Conservation (phyloP, 2,113 vertebrate species). For the Rutilus rutilus region DNA sequence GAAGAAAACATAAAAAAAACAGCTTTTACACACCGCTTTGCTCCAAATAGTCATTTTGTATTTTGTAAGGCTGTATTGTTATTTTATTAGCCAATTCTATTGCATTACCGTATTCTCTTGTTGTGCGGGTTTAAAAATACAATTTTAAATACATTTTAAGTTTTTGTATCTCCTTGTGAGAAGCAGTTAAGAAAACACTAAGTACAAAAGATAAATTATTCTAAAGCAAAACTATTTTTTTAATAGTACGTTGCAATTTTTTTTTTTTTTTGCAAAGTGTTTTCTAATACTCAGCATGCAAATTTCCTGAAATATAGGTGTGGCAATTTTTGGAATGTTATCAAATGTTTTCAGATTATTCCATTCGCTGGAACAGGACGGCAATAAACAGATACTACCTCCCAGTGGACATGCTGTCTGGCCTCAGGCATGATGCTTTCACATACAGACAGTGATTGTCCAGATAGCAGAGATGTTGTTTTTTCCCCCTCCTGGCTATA, state of each 20-base stretch:
- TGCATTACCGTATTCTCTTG: neutral
- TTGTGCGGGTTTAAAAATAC: neutral
- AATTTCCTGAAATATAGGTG: neutral
- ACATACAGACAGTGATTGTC: constrained; percentile 30
- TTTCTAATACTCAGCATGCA: neutral
- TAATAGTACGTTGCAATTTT: neutral
- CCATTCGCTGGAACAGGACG: neutral
- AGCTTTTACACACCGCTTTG: neutral
- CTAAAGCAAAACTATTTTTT: neutral
- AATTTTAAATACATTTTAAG: neutral
- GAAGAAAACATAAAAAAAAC: neutral
- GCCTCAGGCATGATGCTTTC: constrained; percentile 33
- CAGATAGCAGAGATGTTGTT: neutral
- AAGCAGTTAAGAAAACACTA: neutral
- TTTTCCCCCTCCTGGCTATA: neutral
- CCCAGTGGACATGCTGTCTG: constrained; percentile 28
- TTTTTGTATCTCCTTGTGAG: neutral
- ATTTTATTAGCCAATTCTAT: neutral
- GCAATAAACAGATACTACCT: constrained; percentile 21
- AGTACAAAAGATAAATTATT: neutral
- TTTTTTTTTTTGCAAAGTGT: neutral
- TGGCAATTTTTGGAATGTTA: neutral
- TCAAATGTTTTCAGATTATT: constrained; percentile 6
- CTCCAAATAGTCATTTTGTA: neutral
- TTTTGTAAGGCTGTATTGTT: neutral